Conservation (phyloP, 1,140 invertebrate genomes). For the Apis cerana region DNA sequence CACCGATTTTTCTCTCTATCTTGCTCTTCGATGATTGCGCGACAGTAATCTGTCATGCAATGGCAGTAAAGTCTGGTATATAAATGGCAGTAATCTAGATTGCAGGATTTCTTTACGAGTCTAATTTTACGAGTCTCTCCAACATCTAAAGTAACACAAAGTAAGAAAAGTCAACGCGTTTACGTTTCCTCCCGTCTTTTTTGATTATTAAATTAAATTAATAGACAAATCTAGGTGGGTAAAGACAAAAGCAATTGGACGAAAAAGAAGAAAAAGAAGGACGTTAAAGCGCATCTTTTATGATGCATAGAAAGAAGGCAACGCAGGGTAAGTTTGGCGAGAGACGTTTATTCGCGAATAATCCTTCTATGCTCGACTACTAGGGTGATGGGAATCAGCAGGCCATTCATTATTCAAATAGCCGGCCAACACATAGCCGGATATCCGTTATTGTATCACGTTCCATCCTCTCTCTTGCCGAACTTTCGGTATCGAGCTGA, state of each 20-base stretch:
- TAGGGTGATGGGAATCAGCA: background rate
- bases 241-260: too few relatives aligned
- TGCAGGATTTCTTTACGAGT: background rate
- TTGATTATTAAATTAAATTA: too few relatives aligned
- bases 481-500: background rate
- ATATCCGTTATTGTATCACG: slow-evolving; percentile 5
- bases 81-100: background rate
- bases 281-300: background rate
- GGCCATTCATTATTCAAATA: slow-evolving; percentile 21
- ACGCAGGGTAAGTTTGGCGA: background rate
- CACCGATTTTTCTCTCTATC: slow-evolving; percentile 29
- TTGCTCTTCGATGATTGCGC: background rate
- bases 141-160: background rate
- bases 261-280: too few relatives aligned
- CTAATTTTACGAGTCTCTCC: background rate
- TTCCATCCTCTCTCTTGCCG: background rate
- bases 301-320: background rate
- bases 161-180: background rate
- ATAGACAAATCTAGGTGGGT: too few relatives aligned
- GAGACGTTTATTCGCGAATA: background rate
- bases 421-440: background rate
- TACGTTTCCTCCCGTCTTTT: too few relatives aligned
- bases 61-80: too few relatives aligned
- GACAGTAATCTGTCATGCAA: too few relatives aligned
- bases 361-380: background rate